A percentile compares a stretch with the other conserved stretches of the same genome.
phyloP scores from a whole-genome alignment of 2,113 vertebrate species.

The Loxodonta africana region DNA sequence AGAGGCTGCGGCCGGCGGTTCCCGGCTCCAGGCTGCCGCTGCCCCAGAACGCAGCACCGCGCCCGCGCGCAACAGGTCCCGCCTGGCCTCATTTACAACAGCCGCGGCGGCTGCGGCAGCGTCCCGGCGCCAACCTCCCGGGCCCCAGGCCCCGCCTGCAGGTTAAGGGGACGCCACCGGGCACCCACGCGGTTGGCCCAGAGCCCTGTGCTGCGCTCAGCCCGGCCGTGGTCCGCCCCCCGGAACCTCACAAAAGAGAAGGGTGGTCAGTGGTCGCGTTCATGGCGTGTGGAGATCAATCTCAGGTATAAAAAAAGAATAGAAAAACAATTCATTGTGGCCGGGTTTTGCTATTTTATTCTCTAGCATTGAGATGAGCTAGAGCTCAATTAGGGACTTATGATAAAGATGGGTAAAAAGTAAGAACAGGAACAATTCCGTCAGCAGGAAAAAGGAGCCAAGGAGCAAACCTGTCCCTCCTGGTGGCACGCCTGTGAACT shows the following conservation, averaged over 20 bases:
- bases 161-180: neutral
- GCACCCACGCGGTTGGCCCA: neutral
- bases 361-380: rapidly evolving
- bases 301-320: neutral
- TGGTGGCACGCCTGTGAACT: neutral
- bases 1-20: rapidly evolving
- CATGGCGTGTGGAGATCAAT: neutral
- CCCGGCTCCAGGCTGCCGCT: rapidly evolving
- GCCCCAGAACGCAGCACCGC: neutral
- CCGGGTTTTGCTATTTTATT: neutral
- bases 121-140: rapidly evolving
- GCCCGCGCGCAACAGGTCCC: constrained; percentile 52
- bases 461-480: neutral
- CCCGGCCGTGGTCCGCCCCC: neutral
- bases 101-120: rapidly evolving
- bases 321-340: neutral
- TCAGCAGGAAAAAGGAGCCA: rapidly evolving
- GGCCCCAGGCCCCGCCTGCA: neutral
- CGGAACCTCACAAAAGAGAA: neutral
- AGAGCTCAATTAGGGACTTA: neutral
- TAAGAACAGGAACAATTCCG: neutral
- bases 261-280: neutral
- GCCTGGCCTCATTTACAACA: rapidly evolving
- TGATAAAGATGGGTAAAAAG: neutral
- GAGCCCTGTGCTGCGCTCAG: neutral